Evolutionary conservation across 2,797 vertebrate genomes (phyloP), one percentile per base, ranked within the genome.

Genomic region (Enteromius afrohamiltoni): DNA sequence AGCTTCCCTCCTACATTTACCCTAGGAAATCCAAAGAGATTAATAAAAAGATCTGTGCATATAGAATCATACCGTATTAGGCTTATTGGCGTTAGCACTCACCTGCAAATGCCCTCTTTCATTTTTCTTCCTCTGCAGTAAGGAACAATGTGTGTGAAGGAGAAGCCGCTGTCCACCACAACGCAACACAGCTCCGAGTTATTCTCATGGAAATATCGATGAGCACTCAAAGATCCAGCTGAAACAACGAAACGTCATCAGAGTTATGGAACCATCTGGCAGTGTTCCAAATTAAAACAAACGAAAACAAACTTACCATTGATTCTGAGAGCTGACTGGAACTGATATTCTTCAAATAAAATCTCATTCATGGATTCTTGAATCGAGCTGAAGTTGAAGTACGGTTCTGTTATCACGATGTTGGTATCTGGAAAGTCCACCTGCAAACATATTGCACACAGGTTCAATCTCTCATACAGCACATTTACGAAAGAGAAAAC

Each of bases 321-420:
- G 81, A 95, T 96, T 90, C 98, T 92, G 82, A 99, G 95, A 71
- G 96, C 98, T 16, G 97, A 96, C 92, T 98, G 98, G 91, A 99
- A 99, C 14, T 99, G 98, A 88, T 99, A 99, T 90, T 99, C 98
- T 92, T 99, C 98, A 92, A 99, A 99, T 10, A 99, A 92, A 83
- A 99, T 99, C 95, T 99, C 98, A 88, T 98, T 99, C 98, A 99
- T 99, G 6, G 98, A 98, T 88, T 99, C 98, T 91, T 99, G 98
- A 84, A 99, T 99, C 86, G 98, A 98, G 86, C 88, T 95, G 91
- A 99, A 99, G 95, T 99, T 99, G 91, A 98, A 99, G 92, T 98
- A 99, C 0, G 98, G 98, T 93, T 99, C 98, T 0, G 96, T 99
- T 90, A 99, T 98, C 89, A 99, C 93, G 90, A 99, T 89, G 88